Percentiles rank a stretch among this genome's conserved stretches.
Conservation (phyloP, 2,113 vertebrate species). For the Orycteropus afer region DNA sequence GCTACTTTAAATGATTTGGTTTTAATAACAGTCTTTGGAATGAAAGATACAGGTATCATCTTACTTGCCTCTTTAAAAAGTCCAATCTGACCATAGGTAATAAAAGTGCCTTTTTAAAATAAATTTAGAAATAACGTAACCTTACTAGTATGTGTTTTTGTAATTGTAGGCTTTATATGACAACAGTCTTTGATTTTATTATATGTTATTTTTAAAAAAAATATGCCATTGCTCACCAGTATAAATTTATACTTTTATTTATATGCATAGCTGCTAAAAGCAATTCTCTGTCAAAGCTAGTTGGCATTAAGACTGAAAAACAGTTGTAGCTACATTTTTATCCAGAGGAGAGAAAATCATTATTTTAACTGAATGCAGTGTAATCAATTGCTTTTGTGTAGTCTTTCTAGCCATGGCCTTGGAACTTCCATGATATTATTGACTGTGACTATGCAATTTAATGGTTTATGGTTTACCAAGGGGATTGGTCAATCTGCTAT, state of each 20-base stretch:
- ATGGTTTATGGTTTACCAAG: neutral
- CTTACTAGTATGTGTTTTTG: slow-evolving; percentile 28
- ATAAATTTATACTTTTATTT: neutral
- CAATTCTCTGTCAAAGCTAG: neutral
- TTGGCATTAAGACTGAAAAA: neutral
- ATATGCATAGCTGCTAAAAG: neutral
- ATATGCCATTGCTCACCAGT: neutral
- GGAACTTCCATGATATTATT: neutral
- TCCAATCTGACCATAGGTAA: neutral
- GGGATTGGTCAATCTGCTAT: neutral
- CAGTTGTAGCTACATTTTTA: neutral
- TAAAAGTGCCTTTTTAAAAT: slow-evolving; percentile 11
- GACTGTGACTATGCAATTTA: neutral
- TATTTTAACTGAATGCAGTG: neutral
- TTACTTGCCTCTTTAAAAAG: slow-evolving; percentile 23
- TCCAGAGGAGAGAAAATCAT: neutral
- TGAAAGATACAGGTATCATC: neutral
- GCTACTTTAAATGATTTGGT: slow-evolving; percentile 22
- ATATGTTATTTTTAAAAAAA: neutral
- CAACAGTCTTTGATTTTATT: neutral
- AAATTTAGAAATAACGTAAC: neutral
- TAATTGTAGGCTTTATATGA: neutral
- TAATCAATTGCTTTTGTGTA: neutral
- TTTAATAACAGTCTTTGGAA: neutral
- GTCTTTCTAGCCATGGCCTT: neutral